Conservation (phyloP, 1,140 invertebrate genomes). For the Colletes gigas region DNA sequence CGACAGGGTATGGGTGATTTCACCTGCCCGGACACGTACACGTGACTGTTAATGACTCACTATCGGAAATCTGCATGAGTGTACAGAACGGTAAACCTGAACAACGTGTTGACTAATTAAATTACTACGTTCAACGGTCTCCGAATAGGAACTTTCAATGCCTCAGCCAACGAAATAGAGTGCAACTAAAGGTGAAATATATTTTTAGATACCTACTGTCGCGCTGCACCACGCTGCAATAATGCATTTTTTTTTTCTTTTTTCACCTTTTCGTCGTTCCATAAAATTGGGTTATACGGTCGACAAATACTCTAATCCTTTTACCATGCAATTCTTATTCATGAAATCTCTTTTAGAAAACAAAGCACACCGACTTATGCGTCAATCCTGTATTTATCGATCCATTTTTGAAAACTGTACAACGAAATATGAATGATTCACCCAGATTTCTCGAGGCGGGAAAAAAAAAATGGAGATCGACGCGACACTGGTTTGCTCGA, state of each 20-base stretch:
- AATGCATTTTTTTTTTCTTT: too few relatives aligned
- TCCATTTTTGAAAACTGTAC: too few relatives aligned
- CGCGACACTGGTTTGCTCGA: conserved; percentile 15
- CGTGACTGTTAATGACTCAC: conserved; percentile 45
- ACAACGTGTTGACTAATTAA: conserved; percentile 18
- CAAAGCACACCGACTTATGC: too few relatives aligned
- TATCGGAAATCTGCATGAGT: conserved; percentile 54
- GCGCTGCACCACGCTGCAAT: not conserved
- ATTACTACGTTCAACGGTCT: conserved; percentile 1
- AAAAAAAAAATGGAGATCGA: conserved; percentile 34
- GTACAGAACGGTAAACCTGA: not conserved
- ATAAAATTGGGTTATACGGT: too few relatives aligned
- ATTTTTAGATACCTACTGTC: too few relatives aligned
- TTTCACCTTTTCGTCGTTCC: too few relatives aligned
- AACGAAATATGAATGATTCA: conserved; percentile 33
- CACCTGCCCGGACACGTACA: conserved; percentile 40
- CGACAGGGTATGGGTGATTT: conserved; percentile 32
- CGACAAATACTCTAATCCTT: too few relatives aligned
- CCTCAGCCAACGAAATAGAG: not conserved
- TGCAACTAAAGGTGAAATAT: not conserved
- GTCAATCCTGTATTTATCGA: too few relatives aligned
- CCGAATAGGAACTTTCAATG: not conserved
- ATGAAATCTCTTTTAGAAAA: too few relatives aligned
- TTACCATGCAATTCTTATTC: too few relatives aligned
- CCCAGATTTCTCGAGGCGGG: conserved; percentile 28